These are phyloP conservation scores for Megamerina dolium DNA, from an alignment of 2,888 invertebrate genomes.

Conservation along the genomic window DNA sequence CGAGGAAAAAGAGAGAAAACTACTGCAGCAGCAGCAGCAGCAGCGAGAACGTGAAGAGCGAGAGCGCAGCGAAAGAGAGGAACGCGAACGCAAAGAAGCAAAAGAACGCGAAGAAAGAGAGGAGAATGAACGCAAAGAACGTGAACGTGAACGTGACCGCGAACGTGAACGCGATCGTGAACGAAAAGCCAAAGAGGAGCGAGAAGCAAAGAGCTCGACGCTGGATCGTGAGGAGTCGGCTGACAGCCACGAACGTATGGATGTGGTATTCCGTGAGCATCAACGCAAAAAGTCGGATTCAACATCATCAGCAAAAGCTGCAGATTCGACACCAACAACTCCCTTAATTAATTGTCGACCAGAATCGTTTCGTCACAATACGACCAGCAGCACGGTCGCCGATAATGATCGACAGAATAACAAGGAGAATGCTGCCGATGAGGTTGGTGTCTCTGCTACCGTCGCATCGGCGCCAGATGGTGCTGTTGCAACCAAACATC, in stretches of 20 bases:
- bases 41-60: slow-evolving; percentile 21
- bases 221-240: slow-evolving; percentile 33
- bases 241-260: too few species aligned
- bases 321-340: too few species aligned
- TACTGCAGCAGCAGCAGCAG: slow-evolving; percentile 42
- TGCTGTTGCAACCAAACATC: slow-evolving; percentile 27
- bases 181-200: slow-evolving; percentile 29
- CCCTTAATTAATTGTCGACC: too few species aligned
- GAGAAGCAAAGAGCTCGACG: slow-evolving; percentile 29
- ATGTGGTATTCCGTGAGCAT: slow-evolving; percentile 19
- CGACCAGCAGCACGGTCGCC: too few species aligned
- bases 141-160: slow-evolving; percentile 33
- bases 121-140: slow-evolving; percentile 34
- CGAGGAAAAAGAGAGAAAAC: slow-evolving; percentile 27
- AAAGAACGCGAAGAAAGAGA: slow-evolving; percentile 40
- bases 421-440: slow-evolving; percentile 36
- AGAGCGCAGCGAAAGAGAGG: slow-evolving; percentile 21
- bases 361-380: too few species aligned
- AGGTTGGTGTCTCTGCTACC: slow-evolving; percentile 8
- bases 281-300: slow-evolving; percentile 14
- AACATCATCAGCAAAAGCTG: background rate
- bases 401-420: slow-evolving; percentile 34
- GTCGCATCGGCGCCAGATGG: slow-evolving; percentile 10
- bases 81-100: slow-evolving; percentile 35
- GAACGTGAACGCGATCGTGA: slow-evolving; percentile 27